Evolutionary conservation across 2,888 invertebrate species (phyloP), one percentile per base, ranked within the genome.

Genomic region (Liodrosophila aerea): DNA sequence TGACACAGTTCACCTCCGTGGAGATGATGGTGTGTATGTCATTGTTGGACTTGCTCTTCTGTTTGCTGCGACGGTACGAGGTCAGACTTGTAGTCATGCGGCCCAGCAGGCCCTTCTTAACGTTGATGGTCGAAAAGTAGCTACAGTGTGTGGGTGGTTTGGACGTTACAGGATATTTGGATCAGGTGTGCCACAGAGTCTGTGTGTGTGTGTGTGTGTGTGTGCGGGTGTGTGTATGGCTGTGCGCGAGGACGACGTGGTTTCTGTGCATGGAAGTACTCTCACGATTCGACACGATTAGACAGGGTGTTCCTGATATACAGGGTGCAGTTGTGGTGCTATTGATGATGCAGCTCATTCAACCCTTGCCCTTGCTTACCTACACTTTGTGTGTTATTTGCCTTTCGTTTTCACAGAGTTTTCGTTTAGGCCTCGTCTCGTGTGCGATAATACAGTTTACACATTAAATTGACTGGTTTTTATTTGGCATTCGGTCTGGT

Each of bases 11-110:
- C 5, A 65, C 84, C 56, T 76, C 86, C 49, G 83, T 76, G 51
- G 78, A 73, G 56, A 84, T 78, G 54, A 87, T 84, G 36, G 88
- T 85, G 64, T 88, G 86, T 37, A 88, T 85, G 64, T 90, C 89
- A 76, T 77, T 87, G 70, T 87, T 88, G 4, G 89, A 89, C 64
- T 89, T 89, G 67, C 83, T 88, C 75, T 89, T 89, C 53, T 73
- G 86, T 78, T 90, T 89, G 63, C 87, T 86, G 51, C 89, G 89
- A 43, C 90, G 87, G 78, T 88, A 89, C 50, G 89, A 89, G 56
- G 89, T 86, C 59, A 90, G 83, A 71, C 88, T 89, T 53, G 89
- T 88, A 73, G 90, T 88, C 89, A 89, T 89, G 68, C 88, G 89
- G 72, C 88, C 87, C 53, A 90, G 81, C 39, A 90, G 76, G 64